These are phyloP conservation scores for Ptychobarbus kaznakovi DNA, from an alignment of 2,797 vertebrate species.

Conservation along the genomic window DNA sequence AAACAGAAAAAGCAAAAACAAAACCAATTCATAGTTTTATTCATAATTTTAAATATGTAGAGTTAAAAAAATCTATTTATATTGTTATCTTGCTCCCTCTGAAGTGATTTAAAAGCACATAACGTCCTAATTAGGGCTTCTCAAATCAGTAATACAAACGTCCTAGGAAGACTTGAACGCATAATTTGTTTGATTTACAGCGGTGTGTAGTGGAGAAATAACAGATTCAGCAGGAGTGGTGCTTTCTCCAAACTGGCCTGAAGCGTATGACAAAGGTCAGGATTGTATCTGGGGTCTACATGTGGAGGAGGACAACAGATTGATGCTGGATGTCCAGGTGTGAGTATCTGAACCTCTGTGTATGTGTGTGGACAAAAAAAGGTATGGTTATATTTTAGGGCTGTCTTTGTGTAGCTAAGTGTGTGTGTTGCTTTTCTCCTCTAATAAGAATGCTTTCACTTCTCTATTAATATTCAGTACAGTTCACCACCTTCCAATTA, in stretches of 20 bases:
- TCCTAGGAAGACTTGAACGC: neutral
- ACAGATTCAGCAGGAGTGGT: conserved; percentile 92
- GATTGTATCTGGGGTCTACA: conserved; percentile 99
- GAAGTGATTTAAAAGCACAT: neutral
- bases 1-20: neutral
- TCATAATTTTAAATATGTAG: neutral
- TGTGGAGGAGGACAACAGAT: conserved; percentile 95
- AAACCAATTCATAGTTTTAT: neutral
- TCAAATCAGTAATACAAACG: neutral
- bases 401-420: conserved; percentile 68
- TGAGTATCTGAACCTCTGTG: conserved; percentile 77
- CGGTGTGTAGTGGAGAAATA: conserved; percentile 96
- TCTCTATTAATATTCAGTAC: conserved; percentile 78
- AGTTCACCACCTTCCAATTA: conserved; percentile 79
- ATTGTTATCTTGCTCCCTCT: neutral
- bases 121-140: neutral
- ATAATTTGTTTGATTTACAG: conserved; percentile 68
- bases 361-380: conserved; percentile 58
- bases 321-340: conserved; percentile 94
- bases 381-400: conserved; percentile 64
- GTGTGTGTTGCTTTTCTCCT: conserved; percentile 69
- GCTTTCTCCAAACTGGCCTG: conserved; percentile 97
- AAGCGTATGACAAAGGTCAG: conserved; percentile 95
- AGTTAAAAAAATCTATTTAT: neutral
- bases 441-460: conserved; percentile 78